Base-by-base conservation (phyloP, 2,797 vertebrate genomes). In the Myiotriccus ornatus region DNA sequence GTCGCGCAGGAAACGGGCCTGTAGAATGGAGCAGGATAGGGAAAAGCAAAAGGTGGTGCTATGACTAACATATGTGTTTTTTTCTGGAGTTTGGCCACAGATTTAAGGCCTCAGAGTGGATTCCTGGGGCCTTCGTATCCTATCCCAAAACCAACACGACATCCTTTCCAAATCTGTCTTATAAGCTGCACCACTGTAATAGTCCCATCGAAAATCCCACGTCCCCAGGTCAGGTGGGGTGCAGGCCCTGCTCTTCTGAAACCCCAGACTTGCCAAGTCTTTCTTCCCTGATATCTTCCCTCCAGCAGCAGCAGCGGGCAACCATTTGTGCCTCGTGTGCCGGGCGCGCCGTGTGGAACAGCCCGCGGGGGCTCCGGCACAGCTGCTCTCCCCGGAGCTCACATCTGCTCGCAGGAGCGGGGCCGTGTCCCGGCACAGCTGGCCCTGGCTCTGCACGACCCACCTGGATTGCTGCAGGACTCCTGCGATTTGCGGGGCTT, bases 61-160 rank as follows among this genome's bases (percentile, higher is more conserved):
- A 90, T 74, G 64, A 92, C 78, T 90, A 95, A 91, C 94, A 95
- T 80, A 62, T 94, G 94, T 90, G 52, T 12, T 89, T 76, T 76
- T 20, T 81, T 62, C 96, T 96, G 94, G 94, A 94, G 84, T 78
- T 93, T 78, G 90, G 94, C 95, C 90, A 53, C 77, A 62, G 86
- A 64, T 95, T 89, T 80, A 93, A 94, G 92, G 86, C 92, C 90
- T 96, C 35, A 0, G 43, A 94, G 73, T 92, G 75, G 87, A 95
- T 95, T 97, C 92, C 81, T 89, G 84, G 64, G 46, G 93, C 93
- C 96, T 96, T 85, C 46, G 1, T 69, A 19, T 47, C 78, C 93
- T 89, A 50, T 96, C 92, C 94, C 94, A 91, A 96, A 94, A 89
- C 82, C 82, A 91, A 89, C 90, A 87, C 50, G 0, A 91, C 89